A percentile compares a stretch with the other conserved stretches of the same genome.
Evolutionary conservation across 2,888 invertebrate species (phyloP).

Genomic region (Acanthopleura granulata): DNA sequence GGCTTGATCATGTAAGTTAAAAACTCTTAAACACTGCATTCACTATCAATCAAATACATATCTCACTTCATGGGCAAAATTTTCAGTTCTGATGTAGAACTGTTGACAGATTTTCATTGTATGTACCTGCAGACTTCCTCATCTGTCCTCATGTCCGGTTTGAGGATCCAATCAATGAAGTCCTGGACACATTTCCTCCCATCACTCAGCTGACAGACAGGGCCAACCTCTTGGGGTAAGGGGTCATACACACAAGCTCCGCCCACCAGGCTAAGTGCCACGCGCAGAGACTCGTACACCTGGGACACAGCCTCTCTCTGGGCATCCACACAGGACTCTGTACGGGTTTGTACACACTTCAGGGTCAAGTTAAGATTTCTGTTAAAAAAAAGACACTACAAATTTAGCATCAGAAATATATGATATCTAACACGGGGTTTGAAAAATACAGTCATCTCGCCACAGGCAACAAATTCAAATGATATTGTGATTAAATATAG

Average conservation of each 20-base stretch:
- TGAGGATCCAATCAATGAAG: not conserved
- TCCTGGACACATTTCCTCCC: not conserved
- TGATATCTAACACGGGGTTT: too few species aligned
- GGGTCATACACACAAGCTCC: not conserved
- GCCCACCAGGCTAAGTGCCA: not conserved
- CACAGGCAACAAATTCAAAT: too few species aligned
- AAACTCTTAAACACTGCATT: too few species aligned
- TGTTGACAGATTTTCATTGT: too few species aligned
- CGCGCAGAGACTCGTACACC: not conserved
- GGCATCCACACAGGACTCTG: not conserved
- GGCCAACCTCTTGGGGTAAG: not conserved
- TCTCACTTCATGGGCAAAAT: too few species aligned
- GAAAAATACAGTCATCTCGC: too few species aligned
- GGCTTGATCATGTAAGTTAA: too few species aligned
- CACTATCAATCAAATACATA: too few species aligned
- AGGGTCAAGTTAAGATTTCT: not conserved
- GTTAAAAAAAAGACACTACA: too few species aligned
- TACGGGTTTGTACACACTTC: not conserved
- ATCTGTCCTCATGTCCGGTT: not conserved
- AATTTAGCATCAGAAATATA: too few species aligned
- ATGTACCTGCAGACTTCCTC: not conserved
- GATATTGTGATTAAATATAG: too few species aligned
- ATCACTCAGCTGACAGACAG: not conserved
- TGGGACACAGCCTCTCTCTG: not conserved
- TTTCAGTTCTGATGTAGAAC: too few species aligned